These are phyloP conservation scores for Microcebus griseorufus DNA, from an alignment of 2,113 vertebrate species.

Conservation along the genomic window DNA sequence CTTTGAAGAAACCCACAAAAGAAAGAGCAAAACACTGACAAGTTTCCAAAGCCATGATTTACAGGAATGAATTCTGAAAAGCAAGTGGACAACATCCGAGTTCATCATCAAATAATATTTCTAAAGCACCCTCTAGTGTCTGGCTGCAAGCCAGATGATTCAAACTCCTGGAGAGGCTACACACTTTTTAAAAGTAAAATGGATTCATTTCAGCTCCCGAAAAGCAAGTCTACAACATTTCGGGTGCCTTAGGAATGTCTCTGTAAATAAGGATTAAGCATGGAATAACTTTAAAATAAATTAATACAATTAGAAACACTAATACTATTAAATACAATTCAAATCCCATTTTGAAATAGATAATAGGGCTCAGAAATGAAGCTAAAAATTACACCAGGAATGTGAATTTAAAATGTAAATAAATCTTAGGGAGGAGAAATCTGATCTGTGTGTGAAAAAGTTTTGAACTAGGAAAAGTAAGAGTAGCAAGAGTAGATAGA, in stretches of 20 bases:
- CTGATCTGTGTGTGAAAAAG: not conserved
- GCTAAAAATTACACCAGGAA: not conserved
- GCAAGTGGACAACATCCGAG: slow-evolving; percentile 64
- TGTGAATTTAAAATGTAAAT: not conserved
- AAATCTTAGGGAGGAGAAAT: not conserved
- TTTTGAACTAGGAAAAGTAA: not conserved
- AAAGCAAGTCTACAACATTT: not conserved
- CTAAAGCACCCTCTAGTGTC: slow-evolving; percentile 65
- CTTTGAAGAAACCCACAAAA: slow-evolving; percentile 78
- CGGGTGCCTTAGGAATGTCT: not conserved
- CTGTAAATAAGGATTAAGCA: not conserved
- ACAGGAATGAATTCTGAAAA: slow-evolving; percentile 65
- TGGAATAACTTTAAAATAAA: not conserved
- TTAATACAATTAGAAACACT: not conserved
- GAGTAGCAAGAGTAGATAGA: not conserved
- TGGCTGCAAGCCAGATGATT: slow-evolving; percentile 50
- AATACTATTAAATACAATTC: not conserved
- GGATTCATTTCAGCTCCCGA: not conserved
- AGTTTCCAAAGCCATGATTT: slow-evolving; percentile 65
- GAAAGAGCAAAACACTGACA: slow-evolving; percentile 58
- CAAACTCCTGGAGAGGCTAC: not conserved
- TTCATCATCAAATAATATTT: slow-evolving; percentile 75
- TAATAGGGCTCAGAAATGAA: not conserved
- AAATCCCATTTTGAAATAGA: not conserved
- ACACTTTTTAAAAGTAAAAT: slow-evolving; percentile 10